Evolutionary conservation across 2,797 vertebrate genomes (phyloP).

Genomic region (Lerista edwardsae): DNA sequence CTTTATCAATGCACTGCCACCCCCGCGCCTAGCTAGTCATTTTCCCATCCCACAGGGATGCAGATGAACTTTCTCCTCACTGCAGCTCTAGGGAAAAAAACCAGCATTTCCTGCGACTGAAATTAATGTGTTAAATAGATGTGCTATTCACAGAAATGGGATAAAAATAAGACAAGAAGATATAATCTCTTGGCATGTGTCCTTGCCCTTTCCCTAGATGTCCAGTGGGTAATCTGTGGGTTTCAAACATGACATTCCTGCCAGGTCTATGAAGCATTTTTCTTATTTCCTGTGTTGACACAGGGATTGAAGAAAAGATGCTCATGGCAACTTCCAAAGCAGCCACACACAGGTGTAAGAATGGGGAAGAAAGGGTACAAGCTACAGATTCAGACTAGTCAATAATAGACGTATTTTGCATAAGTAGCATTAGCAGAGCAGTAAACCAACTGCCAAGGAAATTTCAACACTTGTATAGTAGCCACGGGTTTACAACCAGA

Average conservation of each 20-base stretch:
- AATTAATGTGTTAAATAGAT: constrained; percentile 38
- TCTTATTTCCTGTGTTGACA: neutral
- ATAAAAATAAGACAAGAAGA: constrained; percentile 34
- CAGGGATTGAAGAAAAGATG: constrained; percentile 3
- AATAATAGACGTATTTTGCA: neutral
- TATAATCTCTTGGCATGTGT: constrained; percentile 27
- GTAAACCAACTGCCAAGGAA: neutral
- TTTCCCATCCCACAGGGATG: constrained; percentile 19
- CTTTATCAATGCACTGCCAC: neutral
- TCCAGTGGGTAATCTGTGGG: neutral
- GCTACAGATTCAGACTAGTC: neutral
- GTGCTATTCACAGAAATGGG: constrained; percentile 35
- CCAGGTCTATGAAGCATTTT: neutral
- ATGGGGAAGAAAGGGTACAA: neutral
- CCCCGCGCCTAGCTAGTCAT: neutral
- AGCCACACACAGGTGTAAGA: neutral
- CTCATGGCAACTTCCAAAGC: neutral
- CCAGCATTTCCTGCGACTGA: constrained; percentile 28
- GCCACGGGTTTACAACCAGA: neutral
- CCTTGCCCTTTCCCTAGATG: neutral
- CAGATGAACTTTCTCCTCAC: constrained; percentile 39
- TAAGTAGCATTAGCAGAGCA: neutral
- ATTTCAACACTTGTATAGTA: neutral
- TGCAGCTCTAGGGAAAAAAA: neutral
- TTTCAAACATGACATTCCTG: constrained; percentile 8